Evolutionary conservation across 2,113 vertebrate species (phyloP).

Genomic region (Dolichallabes microphthalmus): DNA sequence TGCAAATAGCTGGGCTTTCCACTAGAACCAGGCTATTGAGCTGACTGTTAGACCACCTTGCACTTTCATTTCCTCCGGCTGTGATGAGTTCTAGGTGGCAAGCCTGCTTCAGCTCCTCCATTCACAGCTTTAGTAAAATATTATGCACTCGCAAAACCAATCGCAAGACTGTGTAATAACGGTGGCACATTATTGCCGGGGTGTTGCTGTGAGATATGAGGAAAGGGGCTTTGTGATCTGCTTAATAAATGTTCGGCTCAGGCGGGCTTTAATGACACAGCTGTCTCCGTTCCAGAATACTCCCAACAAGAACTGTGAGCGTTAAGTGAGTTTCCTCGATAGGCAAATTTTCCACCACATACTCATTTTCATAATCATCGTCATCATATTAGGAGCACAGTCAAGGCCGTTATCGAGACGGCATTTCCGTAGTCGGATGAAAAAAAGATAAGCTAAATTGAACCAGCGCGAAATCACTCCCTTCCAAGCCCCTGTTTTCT

Average conservation of each 20-base stretch:
- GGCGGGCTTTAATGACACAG: conserved; percentile 15
- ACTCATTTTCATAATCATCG: conserved; percentile 24
- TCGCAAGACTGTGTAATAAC: conserved; percentile 15
- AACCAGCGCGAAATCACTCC: not conserved
- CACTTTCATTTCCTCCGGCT: not conserved
- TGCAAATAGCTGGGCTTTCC: not conserved
- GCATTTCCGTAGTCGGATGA: not conserved
- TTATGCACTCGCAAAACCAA: conserved; percentile 1
- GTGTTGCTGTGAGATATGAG: not conserved
- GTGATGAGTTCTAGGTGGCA: not conserved
- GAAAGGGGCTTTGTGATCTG: not conserved
- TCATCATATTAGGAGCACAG: conserved; percentile 27
- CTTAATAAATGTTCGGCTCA: conserved; percentile 10
- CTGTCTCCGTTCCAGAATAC: conserved; percentile 25
- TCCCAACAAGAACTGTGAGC: conserved; percentile 17
- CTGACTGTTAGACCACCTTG: not conserved
- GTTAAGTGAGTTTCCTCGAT: conserved; percentile 14
- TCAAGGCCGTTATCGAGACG: conserved; percentile 15
- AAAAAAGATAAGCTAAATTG: not conserved
- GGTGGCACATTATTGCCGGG: not conserved
- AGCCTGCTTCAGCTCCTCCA: too few species aligned
- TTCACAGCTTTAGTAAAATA: conserved; percentile 9
- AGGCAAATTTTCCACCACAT: conserved; percentile 22
- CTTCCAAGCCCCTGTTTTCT: conserved; percentile 1
- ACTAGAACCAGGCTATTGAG: not conserved